Base-by-base conservation (phyloP, 1,140 invertebrate species). In the Yoshiicerus persimilis region DNA sequence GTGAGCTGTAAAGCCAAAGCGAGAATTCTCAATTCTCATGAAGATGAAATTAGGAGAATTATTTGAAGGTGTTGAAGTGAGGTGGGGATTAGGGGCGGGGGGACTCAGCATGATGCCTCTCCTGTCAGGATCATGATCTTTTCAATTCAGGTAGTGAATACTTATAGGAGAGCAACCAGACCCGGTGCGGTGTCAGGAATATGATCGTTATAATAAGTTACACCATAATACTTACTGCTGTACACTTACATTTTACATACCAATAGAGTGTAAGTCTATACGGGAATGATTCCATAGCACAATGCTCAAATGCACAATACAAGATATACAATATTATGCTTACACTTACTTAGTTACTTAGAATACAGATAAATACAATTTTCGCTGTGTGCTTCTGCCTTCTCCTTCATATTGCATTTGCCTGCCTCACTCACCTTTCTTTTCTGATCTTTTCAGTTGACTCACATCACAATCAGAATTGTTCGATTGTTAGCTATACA, bases 81-180 rank as follows among this genome's bases (percentile, higher is more conserved):
- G 88, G 87, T 88, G 87, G 87, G 84, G 80, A 64, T 56, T 36
- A 64, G 85, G 77, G 32, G 38, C 75, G 34, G 87, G 47, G 38
- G 36, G 38, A 39, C 88, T 85, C 88, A 87, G 66, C 88, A 89
- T 89, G 88, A 84, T 66, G 86, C 36, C 88, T 89, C 80, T 84
- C 34, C 88, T 89, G 88, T 89, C 86, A 89, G 88, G 88, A 89
- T 84, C 88, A 89, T 89, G 88, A 89, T 89, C 88, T 89, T 89
- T 89, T 89, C 88, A 89, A 89, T 89, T 87, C 88, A 89, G 86
- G 88, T 89, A 89, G 88, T 89, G 88, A 77, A 88, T 89, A 84
- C 41, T 89, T 86, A 62, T 62, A 84, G 13, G 13, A 86, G 27
- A 25, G 27, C 27, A 70, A 30, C 8, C 27, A 70, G 64, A 70